A percentile compares a stretch with the other conserved stretches of the same genome.
phyloP scores from a whole-genome alignment of 2,888 invertebrate genomes.

The Tenodera sinensis region DNA sequence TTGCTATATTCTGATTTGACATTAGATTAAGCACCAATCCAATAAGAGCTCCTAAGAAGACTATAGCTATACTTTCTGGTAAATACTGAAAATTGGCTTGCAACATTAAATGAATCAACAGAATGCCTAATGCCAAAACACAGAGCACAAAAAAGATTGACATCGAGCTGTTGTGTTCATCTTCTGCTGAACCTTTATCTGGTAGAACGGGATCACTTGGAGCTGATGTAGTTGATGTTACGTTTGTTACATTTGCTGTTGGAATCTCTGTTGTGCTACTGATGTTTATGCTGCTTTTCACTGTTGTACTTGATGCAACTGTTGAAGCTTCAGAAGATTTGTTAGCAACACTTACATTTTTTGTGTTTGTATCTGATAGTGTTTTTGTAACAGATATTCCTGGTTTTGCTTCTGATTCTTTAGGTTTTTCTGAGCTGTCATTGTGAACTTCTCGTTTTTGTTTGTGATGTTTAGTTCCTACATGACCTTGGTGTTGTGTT shows the following conservation, averaged over 20 bases:
- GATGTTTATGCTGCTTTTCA: neutral
- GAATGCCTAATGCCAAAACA: constrained; percentile 88
- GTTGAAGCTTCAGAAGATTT: neutral
- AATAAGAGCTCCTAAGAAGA: constrained; percentile 89
- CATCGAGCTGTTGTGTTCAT: constrained; percentile 94
- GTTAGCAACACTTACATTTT: neutral
- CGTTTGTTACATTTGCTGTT: constrained; percentile 35
- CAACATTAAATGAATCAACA: constrained; percentile 91
- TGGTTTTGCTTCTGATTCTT: neutral
- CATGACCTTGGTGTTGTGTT: neutral
- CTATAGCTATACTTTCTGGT: constrained; percentile 96
- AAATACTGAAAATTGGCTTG: constrained; percentile 94
- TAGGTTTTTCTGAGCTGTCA: neutral
- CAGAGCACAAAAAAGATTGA: constrained; percentile 97
- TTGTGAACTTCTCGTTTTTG: neutral
- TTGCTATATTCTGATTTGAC: constrained; percentile 83
- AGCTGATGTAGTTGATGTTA: constrained; percentile 52
- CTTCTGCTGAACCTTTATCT: constrained; percentile 86
- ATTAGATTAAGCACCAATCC: constrained; percentile 87
- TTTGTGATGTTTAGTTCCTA: neutral
- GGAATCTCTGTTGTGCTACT: neutral
- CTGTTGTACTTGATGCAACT: neutral
- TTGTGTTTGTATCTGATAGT: neutral
- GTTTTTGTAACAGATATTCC: neutral
- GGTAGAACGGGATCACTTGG: constrained; percentile 75